A percentile compares a stretch with the other conserved stretches of the same genome.
Evolutionary conservation across 37 sponge, comb jelly and placozoan genomes (phyloP).

Genomic region (Spongilla lacustris): DNA sequence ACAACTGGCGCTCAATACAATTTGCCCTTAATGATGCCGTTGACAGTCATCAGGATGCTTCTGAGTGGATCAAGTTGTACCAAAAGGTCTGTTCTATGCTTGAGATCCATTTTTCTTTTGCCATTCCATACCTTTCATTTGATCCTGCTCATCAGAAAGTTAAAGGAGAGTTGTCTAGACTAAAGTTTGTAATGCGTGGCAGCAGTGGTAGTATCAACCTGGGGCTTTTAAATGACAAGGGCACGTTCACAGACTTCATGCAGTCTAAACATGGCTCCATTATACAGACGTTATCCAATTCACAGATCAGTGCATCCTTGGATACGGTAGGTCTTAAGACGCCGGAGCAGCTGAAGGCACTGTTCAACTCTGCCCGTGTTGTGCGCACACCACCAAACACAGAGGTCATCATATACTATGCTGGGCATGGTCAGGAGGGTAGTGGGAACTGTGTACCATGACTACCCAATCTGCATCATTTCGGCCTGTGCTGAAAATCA

Average conservation of each 20-base stretch:
- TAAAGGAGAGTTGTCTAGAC: neutral
- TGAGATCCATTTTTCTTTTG: neutral
- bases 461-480: neutral
- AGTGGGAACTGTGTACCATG: neutral
- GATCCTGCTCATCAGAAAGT: neutral
- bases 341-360: neutral
- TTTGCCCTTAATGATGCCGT: neutral
- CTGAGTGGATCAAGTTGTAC: neutral
- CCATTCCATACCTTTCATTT: neutral
- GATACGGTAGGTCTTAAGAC: neutral
- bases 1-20: neutral
- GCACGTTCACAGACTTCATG: neutral
- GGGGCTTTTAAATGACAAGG: neutral
- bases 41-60: neutral
- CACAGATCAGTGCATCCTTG: neutral
- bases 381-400: neutral
- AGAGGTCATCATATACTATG: neutral
- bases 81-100: neutral
- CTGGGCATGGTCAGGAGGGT: neutral
- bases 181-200: neutral
- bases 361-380: neutral
- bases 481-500: neutral
- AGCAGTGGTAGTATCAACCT: neutral
- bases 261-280: neutral
- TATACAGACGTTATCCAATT: neutral